Evolutionary conservation across 2,797 vertebrate species (phyloP), one percentile per base, ranked within the genome.

Genomic region (Hippopotamyrus pictus): DNA sequence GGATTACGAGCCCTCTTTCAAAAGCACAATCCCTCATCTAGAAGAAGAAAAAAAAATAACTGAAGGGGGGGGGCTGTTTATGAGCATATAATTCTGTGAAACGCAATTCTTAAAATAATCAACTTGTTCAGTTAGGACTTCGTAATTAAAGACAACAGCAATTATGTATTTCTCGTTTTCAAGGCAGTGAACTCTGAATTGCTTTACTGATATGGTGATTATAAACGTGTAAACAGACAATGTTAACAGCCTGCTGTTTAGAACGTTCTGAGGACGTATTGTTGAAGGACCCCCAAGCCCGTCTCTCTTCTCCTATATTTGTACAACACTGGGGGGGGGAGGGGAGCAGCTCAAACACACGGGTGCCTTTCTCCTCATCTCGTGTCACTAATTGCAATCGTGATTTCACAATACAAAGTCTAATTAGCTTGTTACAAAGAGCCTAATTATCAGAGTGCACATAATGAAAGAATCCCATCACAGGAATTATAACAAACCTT

Each of bases 1-100:
- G 93, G 89, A 95, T 93, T 95, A 94, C 93, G 92, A 96, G 94
- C 19, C 65, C 83, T 85, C 82, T 84, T 87, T 91, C 86, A 17
- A 88, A 69, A 46, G n/a, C n/a, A 54, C 79, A 86, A 86, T 84
- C 54, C 62, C 41, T 59, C 51, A 69, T 73, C 87, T 3, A 69
- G 89, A 65, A 76, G 89, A 86, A 87, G 5, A 79, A 84, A 65
- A 88, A 87, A 76, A 44, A 59, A 86, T n/a, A 88, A 57, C 14
- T 85, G 19, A 65, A 17, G 50, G 86, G 86, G 59, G 9, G 44
- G 83, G 83, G 22, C 54, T 29, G 22, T 44, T n/a, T 59, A 51
- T 33, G 85, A 89, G 73, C 84, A 86, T 22, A 29, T 33, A 44
- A 69, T 46, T 37, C 57, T 53, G 37, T 84, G 88, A 53, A 87